phyloP scores from a whole-genome alignment of 92 coral and sea anemone genomes.

The Bergia sp. region DNA sequence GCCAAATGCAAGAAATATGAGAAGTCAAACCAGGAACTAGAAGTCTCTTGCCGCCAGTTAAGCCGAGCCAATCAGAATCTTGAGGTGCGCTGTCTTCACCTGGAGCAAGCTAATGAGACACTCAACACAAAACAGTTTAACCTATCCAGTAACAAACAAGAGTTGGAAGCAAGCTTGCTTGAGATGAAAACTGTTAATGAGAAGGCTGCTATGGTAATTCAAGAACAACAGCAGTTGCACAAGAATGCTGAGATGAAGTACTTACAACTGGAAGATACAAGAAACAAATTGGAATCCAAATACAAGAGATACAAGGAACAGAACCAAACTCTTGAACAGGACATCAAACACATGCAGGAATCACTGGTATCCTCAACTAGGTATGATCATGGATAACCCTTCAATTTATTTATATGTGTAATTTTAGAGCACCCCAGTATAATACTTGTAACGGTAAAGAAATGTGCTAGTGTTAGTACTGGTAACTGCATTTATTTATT shows the following conservation, averaged over 20 bases:
- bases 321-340: conserved; percentile 62
- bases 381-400: conserved; percentile 21
- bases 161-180: conserved; percentile 61
- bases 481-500: too few species aligned
- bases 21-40: conserved; percentile 68
- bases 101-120: conserved; percentile 66
- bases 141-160: conserved; percentile 49
- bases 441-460: too few species aligned
- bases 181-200: conserved; percentile 69
- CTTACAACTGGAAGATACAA: conserved; percentile 63
- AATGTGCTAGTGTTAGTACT: too few species aligned
- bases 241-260: conserved; percentile 60
- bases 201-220: conserved; percentile 52
- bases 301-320: conserved; percentile 71
- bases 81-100: conserved; percentile 74
- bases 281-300: conserved; percentile 63
- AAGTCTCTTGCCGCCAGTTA: conserved; percentile 63
- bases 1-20: conserved; percentile 67
- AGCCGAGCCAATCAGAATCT: conserved; percentile 75
- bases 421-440: too few species aligned
- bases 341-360: conserved; percentile 67
- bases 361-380: conserved; percentile 63
- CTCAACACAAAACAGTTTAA: conserved; percentile 51
- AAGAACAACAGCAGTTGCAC: conserved; percentile 70
- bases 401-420: background rate